phyloP scores from a whole-genome alignment of 2,113 vertebrate genomes.

The Melanerpes aurifrons region DNA sequence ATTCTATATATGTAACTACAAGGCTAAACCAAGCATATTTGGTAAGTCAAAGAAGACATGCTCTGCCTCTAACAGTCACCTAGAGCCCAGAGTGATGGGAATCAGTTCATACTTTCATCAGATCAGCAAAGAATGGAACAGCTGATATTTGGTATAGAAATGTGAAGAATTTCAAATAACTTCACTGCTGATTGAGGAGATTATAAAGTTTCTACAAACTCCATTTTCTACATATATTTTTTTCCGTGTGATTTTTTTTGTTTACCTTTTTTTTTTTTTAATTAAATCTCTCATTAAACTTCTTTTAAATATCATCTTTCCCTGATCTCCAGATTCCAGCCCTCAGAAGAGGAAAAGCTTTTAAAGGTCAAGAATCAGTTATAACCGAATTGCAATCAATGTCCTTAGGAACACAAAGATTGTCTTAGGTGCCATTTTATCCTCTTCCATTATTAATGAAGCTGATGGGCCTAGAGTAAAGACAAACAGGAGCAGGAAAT shows the following conservation, averaged over 20 bases:
- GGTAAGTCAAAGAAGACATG: background rate
- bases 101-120: background rate
- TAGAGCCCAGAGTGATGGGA: background rate
- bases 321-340: background rate
- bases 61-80: background rate
- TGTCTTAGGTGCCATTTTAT: constrained; percentile 19
- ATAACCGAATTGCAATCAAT: constrained; percentile 23
- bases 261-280: background rate
- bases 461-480: constrained; percentile 35
- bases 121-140: background rate
- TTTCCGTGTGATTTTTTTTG: background rate
- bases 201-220: background rate
- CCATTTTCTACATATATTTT: background rate
- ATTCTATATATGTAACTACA: background rate
- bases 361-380: constrained; percentile 37
- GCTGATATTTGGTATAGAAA: background rate
- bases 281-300: background rate
- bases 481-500: constrained; percentile 42
- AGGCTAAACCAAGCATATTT: background rate
- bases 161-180: background rate
- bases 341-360: constrained; percentile 16
- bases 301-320: background rate
- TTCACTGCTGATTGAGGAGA: background rate
- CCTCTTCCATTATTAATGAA: constrained; percentile 62
- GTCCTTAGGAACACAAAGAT: constrained; percentile 28